Evolutionary conservation across 2,113 vertebrate species (phyloP).

Genomic region (Mugil cephalus): DNA sequence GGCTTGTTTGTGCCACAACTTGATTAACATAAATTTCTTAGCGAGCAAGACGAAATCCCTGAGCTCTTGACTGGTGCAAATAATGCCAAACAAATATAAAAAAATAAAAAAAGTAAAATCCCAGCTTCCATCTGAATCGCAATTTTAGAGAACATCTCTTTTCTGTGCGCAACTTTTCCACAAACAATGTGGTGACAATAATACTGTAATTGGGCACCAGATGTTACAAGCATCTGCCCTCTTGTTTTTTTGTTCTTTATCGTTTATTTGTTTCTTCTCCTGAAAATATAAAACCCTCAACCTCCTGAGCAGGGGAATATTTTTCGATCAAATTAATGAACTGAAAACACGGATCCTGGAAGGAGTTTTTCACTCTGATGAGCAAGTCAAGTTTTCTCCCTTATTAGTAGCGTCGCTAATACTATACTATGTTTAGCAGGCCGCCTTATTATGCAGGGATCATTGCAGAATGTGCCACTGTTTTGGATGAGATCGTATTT

Average conservation of each 20-base stretch:
- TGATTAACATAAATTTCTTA: slow-evolving; percentile 48
- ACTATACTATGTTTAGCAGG: slow-evolving; percentile 53
- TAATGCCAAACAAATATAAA: background rate
- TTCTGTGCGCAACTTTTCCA: slow-evolving; percentile 1
- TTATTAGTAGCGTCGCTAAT: slow-evolving; percentile 47
- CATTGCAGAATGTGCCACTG: slow-evolving; percentile 63
- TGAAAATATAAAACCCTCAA: slow-evolving; percentile 7
- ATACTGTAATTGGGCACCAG: slow-evolving; percentile 40
- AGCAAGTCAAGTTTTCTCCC: slow-evolving; percentile 19
- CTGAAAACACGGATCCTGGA: slow-evolving; percentile 38
- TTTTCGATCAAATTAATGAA: slow-evolving; percentile 31
- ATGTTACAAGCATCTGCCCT: slow-evolving; percentile 54
- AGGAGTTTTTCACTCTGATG: slow-evolving; percentile 30
- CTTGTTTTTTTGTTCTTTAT: background rate
- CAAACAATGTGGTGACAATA: slow-evolving; percentile 25
- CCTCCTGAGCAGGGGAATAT: slow-evolving; percentile 11
- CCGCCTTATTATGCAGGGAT: slow-evolving; percentile 55
- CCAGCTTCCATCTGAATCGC: background rate
- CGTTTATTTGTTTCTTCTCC: slow-evolving; percentile 7
- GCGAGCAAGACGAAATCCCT: slow-evolving; percentile 37
- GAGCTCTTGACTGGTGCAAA: background rate
- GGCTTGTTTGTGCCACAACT: slow-evolving; percentile 57
- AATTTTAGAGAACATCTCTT: background rate
- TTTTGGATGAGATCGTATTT: slow-evolving; percentile 76
- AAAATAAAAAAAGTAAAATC: no score